Conservation (phyloP, 2,797 vertebrate genomes). For the Chelonia mydas region DNA sequence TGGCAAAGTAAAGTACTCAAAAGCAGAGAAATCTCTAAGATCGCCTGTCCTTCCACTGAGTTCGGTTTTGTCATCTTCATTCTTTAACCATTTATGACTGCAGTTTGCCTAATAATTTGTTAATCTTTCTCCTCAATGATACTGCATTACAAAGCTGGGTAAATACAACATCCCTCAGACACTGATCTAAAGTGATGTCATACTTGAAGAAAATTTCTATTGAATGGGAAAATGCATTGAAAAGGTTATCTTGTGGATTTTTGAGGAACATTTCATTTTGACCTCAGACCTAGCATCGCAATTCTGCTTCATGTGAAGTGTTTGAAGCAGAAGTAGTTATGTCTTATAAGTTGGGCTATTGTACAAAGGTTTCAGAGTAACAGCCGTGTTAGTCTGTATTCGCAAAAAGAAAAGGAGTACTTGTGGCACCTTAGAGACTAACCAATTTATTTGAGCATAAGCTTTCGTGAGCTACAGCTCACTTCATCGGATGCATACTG, state of each 20-base stretch:
- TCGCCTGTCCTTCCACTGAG: not conserved
- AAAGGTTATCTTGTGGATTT: not conserved
- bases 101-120: not conserved
- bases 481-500: no score
- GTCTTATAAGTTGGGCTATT: not conserved
- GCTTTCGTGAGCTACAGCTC: no score
- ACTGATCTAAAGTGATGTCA: not conserved
- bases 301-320: not conserved
- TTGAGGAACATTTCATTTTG: not conserved
- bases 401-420: no score
- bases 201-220: not conserved
- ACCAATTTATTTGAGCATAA: no score
- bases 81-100: conserved; percentile 26
- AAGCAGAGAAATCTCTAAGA: not conserved
- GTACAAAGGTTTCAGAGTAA: not conserved
- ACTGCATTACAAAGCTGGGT: not conserved
- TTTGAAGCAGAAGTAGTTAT: not conserved
- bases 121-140: not conserved
- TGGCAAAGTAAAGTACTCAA: not conserved
- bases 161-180: not conserved
- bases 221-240: no score
- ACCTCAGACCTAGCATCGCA: not conserved
- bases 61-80: not conserved
- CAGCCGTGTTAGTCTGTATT: no score
- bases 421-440: no score